phyloP scores from a whole-genome alignment of 1,140 invertebrate genomes.

The Adoxophyes honmai region DNA sequence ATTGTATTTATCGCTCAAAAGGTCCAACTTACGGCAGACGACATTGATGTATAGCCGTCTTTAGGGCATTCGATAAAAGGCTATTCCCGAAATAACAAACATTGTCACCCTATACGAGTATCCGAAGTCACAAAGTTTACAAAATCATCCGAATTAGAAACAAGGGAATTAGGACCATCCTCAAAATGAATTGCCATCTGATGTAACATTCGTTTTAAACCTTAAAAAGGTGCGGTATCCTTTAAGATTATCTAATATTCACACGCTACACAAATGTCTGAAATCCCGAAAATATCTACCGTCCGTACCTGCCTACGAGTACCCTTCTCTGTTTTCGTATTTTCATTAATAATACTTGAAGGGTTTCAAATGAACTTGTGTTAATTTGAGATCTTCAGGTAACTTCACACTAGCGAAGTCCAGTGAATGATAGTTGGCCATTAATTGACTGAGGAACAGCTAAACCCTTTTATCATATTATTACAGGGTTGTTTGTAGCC shows the following conservation, averaged over 20 bases:
- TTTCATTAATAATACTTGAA: too few relatives aligned
- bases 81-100: background rate
- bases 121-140: slow-evolving; percentile 6
- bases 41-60: slow-evolving; percentile 33
- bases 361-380: background rate
- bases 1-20: slow-evolving; percentile 22
- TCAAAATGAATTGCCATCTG: too few relatives aligned
- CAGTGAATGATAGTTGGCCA: background rate
- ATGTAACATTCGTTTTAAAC: too few relatives aligned
- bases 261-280: too few relatives aligned
- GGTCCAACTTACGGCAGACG: slow-evolving; percentile 18
- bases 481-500: background rate
- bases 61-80: slow-evolving; percentile 13
- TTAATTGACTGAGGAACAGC: background rate
- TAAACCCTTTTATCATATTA: slow-evolving; percentile 5
- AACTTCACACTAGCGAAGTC: background rate
- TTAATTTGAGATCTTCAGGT: background rate
- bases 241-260: too few relatives aligned
- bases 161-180: too few relatives aligned
- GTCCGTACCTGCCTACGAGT: too few relatives aligned
- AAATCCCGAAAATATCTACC: too few relatives aligned
- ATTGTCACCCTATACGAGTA: background rate
- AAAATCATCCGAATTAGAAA: too few relatives aligned
- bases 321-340: too few relatives aligned
- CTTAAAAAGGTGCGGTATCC: too few relatives aligned